phyloP scores from a whole-genome alignment of 2,888 invertebrate genomes.

The Noctua fimbriata region DNA sequence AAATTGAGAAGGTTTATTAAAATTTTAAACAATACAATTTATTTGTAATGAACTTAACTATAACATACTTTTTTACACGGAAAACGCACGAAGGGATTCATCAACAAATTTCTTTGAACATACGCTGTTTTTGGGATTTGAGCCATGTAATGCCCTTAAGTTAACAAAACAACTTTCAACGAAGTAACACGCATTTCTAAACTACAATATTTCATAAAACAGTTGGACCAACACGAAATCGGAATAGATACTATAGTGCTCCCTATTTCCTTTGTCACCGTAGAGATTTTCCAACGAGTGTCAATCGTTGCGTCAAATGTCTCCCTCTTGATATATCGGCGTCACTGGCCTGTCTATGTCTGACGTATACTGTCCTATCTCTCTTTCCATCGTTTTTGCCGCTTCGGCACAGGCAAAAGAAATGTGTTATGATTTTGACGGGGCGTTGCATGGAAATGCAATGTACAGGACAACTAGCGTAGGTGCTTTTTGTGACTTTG shows the following conservation, averaged over 20 bases:
- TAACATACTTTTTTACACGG: too few relatives aligned
- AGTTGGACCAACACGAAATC: background rate
- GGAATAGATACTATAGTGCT: background rate
- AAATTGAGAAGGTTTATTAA: too few relatives aligned
- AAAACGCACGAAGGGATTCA: too few relatives aligned
- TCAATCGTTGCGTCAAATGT: conserved; percentile 51
- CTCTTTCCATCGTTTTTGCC: conserved; percentile 25
- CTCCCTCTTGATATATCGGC: conserved; percentile 49
- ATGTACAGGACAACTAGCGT: background rate
- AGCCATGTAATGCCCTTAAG: too few relatives aligned
- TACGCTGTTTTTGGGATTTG: too few relatives aligned
- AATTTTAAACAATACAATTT: too few relatives aligned
- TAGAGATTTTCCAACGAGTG: conserved; percentile 53
- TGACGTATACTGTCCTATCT: conserved; percentile 14
- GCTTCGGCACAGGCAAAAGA: conserved; percentile 27
- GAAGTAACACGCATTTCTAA: background rate
- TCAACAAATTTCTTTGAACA: too few relatives aligned
- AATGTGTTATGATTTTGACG: conserved; percentile 46
- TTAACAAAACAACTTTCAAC: background rate
- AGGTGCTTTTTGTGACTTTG: conserved; percentile 4
- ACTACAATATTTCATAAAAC: conserved; percentile 17
- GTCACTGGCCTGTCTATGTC: conserved; percentile 29
- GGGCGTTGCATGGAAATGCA: conserved; percentile 11
- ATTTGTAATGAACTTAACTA: too few relatives aligned
- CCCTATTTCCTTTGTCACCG: conserved; percentile 49